Evolutionary conservation across 2,797 vertebrate genomes (phyloP), one percentile per base, ranked within the genome.

Genomic region (Sebastiscus tertius): DNA sequence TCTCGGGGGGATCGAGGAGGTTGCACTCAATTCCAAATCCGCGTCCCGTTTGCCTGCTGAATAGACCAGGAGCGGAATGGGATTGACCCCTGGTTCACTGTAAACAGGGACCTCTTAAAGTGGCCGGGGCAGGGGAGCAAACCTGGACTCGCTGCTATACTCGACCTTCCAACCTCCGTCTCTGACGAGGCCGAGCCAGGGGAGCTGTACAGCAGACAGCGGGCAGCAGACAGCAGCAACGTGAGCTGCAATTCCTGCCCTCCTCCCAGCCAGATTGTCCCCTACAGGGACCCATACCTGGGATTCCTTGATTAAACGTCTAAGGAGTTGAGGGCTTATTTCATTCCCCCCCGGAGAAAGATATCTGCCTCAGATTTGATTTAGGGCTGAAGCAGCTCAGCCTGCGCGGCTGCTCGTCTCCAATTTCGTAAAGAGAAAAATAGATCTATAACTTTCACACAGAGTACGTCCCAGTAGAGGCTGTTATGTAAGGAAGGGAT

Each of bases 261-360:
- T 63, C 34, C 59, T 22, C 34, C 64, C 27, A 6, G 5, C 34
- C 22, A 77, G 54, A 74, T 24, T n/a, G 68, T 54, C 68, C 79
- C 73, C 73, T 49, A 7, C 60, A 59, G 82, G 74, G 63, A 82
- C 36, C 81, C 26, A 33, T 78, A 82, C 72, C 75, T 79, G 58
- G 36, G 77, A 27, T 63, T 52, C 0, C 27, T 67, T 84, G 85
- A 90, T 87, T 87, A 82, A 82, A 85, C 8, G 76, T 82, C 83
- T 20, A 34, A 82, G 60, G 72, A 80, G 75, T 26, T 56, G 70
- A 78, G 74, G 60, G 79, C 59, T 84, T 66, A 84, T 85, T 87
- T 82, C 42, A 67, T 65, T 29, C 67, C 29, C 58, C 72, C 55
- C 64, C 13, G 61, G 79, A 84, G 81, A 72, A 76, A 77, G 70